A percentile compares a stretch with the other conserved stretches of the same genome.
Conservation (phyloP, 2,888 invertebrate species). For the Dorcus parallelipipedus region DNA sequence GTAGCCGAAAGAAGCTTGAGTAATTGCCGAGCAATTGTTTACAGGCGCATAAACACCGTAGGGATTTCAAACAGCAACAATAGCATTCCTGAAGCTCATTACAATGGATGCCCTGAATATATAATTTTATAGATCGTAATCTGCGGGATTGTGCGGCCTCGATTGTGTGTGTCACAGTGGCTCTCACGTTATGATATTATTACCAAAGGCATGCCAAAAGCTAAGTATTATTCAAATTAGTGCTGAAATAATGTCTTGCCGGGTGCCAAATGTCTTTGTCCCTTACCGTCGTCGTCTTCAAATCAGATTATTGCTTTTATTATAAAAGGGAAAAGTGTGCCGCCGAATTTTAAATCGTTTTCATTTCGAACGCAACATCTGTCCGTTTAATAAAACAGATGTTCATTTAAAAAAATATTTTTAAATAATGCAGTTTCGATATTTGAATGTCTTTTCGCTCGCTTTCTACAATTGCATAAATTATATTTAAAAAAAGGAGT, state of each 20-base stretch:
- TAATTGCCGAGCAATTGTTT: constrained; percentile 7
- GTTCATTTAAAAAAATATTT: too few relatives aligned
- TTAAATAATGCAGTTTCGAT: too few relatives aligned
- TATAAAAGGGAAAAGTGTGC: background rate
- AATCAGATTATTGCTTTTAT: constrained; percentile 4
- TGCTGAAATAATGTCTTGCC: constrained; percentile 20
- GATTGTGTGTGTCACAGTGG: constrained; percentile 20
- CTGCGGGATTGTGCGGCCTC: constrained; percentile 19
- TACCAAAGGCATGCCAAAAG: constrained; percentile 20
- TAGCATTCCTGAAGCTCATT: constrained; percentile 21
- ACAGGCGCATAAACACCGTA: constrained; percentile 3
- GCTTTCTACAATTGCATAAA: too few relatives aligned
- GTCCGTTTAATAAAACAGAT: too few relatives aligned
- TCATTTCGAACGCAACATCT: background rate
- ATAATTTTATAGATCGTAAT: constrained; percentile 31
- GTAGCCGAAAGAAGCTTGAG: background rate
- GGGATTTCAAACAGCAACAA: constrained; percentile 16
- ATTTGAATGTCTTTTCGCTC: too few relatives aligned
- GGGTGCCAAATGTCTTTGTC: constrained; percentile 20
- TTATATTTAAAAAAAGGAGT: background rate
- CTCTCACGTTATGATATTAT: constrained; percentile 23
- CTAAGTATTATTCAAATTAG: constrained; percentile 25
- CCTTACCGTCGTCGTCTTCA: constrained; percentile 4
- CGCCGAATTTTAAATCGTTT: background rate
- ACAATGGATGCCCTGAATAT: constrained; percentile 25